Base-by-base conservation (phyloP, 2,113 vertebrate genomes). In the Megatriorchis doriae region DNA sequence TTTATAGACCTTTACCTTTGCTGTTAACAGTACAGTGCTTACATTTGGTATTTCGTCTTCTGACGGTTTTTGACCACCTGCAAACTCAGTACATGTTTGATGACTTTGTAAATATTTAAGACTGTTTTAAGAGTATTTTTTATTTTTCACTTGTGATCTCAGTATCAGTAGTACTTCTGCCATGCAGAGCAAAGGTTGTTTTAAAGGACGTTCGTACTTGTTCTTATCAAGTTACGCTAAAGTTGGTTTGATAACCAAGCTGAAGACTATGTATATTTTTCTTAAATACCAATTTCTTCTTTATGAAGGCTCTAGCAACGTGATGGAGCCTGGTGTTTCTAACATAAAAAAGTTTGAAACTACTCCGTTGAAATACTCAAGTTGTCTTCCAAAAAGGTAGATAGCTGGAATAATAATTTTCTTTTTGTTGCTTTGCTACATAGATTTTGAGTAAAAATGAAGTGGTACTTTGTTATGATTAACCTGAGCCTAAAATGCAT, bases 311-410 rank as follows among this genome's bases (percentile, higher is more conserved):
- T 84, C 85, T 29, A 86, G 77, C 70, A 67, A 3, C 81, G 85
- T 38, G 80, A 91, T 78, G 92, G 94, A 96, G 56, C 78, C 91
- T 68, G 94, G 86, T 79, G 62, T 92, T 97, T 97, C 96, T 87
- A 38, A 91, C 36, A 20, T 58, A 29, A 94, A 96, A 52, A 95
- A 95, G 63, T 74, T 47, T 67, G 70, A 96, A 65, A 66, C 20
- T 87, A 11, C 75, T 20, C 43, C 18, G 1, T 58, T 94, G 90
- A 94, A 97, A 74, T 50, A 77, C 23, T 91, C 93, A 61, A 62
- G 56, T 22, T 86, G 59, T 29, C 62, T 56, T 81, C 71, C 87
- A 38, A 95, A 97, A 94, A 97, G 97, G 98, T 98, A 97, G 83
- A 34, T 59, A 16, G 31, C 21, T 81, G 43, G 40, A 63, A 80